Evolutionary conservation across 2,888 invertebrate species (phyloP).

Genomic region (Uropetala carovei): DNA sequence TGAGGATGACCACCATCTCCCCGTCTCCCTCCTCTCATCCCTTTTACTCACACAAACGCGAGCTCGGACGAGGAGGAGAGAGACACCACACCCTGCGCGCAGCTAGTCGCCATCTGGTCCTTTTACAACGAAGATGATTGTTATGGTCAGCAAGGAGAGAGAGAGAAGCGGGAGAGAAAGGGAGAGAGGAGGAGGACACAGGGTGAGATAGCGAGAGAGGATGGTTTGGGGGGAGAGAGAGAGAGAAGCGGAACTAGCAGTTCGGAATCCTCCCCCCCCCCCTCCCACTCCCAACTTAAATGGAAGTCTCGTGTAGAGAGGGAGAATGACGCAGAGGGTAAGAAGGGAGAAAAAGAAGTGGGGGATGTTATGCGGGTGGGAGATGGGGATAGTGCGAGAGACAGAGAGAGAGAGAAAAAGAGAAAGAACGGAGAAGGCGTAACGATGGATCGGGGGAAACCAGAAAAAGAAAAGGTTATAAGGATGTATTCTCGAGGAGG

Average conservation of each 20-base stretch:
- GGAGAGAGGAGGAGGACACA: background rate
- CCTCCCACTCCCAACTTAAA: background rate
- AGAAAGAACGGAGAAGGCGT: background rate
- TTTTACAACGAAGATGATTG: constrained; percentile 63
- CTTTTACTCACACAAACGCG: background rate
- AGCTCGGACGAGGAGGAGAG: background rate
- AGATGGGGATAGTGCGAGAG: background rate
- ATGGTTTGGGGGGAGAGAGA: background rate
- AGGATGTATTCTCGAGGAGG: constrained; percentile 32
- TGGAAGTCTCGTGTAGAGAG: constrained; percentile 60
- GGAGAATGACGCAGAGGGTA: background rate
- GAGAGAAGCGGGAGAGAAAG: background rate
- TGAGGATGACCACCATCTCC: constrained; percentile 38
- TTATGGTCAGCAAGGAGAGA: constrained; percentile 55
- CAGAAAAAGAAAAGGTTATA: background rate
- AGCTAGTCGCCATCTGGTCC: constrained; percentile 62
- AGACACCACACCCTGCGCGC: background rate
- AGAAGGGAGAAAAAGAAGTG: background rate
- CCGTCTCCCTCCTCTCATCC: background rate
- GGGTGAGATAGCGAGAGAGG: background rate
- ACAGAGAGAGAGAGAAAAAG: background rate
- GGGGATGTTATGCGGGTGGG: background rate
- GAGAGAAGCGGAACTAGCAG: background rate
- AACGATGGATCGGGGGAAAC: constrained; percentile 25
- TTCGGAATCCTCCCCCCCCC: background rate